Base-by-base conservation (phyloP, 2,888 invertebrate genomes). In the Agonopterix alstromeriana region DNA sequence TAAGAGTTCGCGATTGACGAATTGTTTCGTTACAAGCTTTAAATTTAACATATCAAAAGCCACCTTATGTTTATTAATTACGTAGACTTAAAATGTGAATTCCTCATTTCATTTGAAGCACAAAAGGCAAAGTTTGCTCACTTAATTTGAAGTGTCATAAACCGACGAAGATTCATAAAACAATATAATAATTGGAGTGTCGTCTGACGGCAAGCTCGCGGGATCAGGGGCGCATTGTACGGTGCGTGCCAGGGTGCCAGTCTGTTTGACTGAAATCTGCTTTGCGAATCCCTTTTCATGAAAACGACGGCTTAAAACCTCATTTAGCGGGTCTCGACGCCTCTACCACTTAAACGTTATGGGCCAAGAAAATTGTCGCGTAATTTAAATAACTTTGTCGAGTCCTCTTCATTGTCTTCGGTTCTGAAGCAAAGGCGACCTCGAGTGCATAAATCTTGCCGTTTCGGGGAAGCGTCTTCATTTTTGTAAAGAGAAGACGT, bases 301-400 rank as follows among this genome's bases (percentile, higher is more conserved):
- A 71, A 69, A 70, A 73, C 66, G 74, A 63, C 65, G 78, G 81
- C 81, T 85, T 83, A 78, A 84, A 85, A 83, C 83, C 77, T 83
- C 84, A 83, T 87, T 87, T 82, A 80, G 75, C 62, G 71, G 67
- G 73, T 65, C 79, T 62, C 74, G 67, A 73, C 79, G 78, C 74
- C 73, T 77, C 68, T 70, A 58, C 78, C 79, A 79, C 81, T 83
- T 78, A 78, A 73, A 75, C 77, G 73, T 71, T 81, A 75, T 77
- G 67, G 73, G 67, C 69, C 67, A 77, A 77, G 82, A 83, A 83
- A 83, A 83, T 83, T 83, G 80, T 83, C 82, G 80, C 77, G 70
- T 82, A 78, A 84, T 83, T 86, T 85, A 78, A 84, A 84, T 82
- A 85, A 84, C 80, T 82, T 80, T 68, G 72, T 70, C 67, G 63